Conservation (phyloP, 2,113 vertebrate species). For the Piprites chloris region DNA sequence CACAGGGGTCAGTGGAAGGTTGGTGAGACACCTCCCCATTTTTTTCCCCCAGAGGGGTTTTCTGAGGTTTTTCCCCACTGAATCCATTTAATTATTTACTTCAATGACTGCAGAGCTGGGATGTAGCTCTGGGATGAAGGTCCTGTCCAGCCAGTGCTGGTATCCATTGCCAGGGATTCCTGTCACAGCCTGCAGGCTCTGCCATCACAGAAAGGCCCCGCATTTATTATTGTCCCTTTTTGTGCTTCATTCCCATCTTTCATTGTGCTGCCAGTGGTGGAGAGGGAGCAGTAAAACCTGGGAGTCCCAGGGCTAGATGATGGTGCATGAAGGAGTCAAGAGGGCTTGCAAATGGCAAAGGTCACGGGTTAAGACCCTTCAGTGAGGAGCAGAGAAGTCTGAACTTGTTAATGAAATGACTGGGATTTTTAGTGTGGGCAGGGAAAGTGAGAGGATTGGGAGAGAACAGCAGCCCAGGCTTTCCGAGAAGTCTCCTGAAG, state of each 20-base stretch:
- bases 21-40: neutral
- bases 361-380: constrained; percentile 61
- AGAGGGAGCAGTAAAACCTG: constrained; percentile 30
- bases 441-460: neutral
- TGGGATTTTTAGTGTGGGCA: neutral
- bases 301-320: constrained; percentile 22
- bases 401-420: constrained; percentile 57
- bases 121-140: neutral
- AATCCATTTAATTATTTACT: neutral
- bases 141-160: neutral
- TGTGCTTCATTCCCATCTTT: neutral
- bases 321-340: constrained; percentile 3
- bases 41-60: neutral
- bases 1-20: neutral
- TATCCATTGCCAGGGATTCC: neutral
- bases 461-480: neutral
- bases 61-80: neutral
- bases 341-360: constrained; percentile 52
- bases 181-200: neutral
- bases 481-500: neutral
- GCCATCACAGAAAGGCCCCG: neutral
- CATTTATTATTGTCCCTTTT: neutral
- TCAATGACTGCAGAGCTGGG: neutral
- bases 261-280: neutral
- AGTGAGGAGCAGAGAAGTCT: constrained; percentile 56